Base-by-base conservation (phyloP, 2,797 vertebrate species). In the Hipposideros larvatus region DNA sequence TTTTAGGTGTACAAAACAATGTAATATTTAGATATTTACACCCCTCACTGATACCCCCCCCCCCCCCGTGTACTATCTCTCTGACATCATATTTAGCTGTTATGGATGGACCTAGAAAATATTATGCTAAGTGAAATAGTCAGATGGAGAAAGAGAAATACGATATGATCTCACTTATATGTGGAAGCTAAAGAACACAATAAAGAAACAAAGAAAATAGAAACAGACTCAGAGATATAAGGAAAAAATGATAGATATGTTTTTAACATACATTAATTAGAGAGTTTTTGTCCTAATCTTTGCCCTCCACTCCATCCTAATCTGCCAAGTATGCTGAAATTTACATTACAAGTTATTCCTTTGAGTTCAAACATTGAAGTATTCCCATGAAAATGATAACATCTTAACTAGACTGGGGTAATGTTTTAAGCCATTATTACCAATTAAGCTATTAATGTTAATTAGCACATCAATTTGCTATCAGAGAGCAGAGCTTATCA, bases 381-480 rank as follows among this genome's bases (percentile, higher is more conserved):
- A 48, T 2, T 8, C 43, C 46, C 9, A n/a, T 46, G 86, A 88
- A 96, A 94, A 90, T 15, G 48, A 90, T 86, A 85, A 61, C 24
- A 46, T 94, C 90, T 92, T 96, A 79, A 96, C 53, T 79, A 86
- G 82, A 88, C 59, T 34, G 43, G 48, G 43, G 37, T 84, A 92
- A 88, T 86, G 91, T 57, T 95, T 88, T 92, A 92, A 96, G 88
- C 59, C 48, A 37, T 97, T 95, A 95, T 96, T 97, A 79, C 86
- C 86, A 95, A 94, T 97, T 96, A 98, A 92, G 95, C 57, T 83
- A 89, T 94, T 97, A 95, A 94, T 84, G 83, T 82, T 97, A 97
- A 97, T 97, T 95, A 96, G 86, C 59, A 8, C 83, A 68, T 95
- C 73, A 92, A 71, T 96, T 96, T 96, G 43, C 63, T 94, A 70